Base-by-base conservation (phyloP, 1,140 invertebrate species). In the Anoplophora glabripennis region DNA sequence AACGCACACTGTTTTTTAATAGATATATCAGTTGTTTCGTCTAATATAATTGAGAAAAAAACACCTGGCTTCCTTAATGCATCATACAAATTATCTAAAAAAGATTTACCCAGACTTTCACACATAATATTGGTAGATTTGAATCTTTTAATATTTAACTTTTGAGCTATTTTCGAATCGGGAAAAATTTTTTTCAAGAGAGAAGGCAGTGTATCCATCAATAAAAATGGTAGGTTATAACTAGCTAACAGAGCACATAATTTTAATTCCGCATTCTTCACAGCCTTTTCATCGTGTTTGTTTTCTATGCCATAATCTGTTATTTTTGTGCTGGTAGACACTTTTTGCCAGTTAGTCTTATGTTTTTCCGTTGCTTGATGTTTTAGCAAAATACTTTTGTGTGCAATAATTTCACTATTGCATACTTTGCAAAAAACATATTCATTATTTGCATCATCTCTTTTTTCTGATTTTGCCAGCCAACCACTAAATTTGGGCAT, bases 11-110 rank as follows among this genome's bases (percentile, higher is more conserved):
- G 21, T 28, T 28, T 28, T 28, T 28, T 28, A 3, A 28, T 28
- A 28, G 21, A 28, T 3, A 28, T 28, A 28, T 28, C 21, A 28
- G 2, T 28, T 28, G 21, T 59, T 38, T 59, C 57, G 35, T 59
- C 57, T 41, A 59, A 45, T 45, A 59, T 45, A 4, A 59, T 5
- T n/a, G 56, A 58, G 45, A 59, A 59, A 33, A 53, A 59, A 35
- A 15, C 10, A 21, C 57, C 57, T 34, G 40, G 15, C 40, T 40
- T 40, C 37, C 17, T 35, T 34, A 59, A 53, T 21, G 17, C 7
- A 17, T 34, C 18, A 44, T 28, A 28, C 21, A 56, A 40, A 28
- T 28, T 28, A 8, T 56, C 34, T 46, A n/a, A 11, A 17, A 11
- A 40, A 59, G 45, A 59, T 44, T 53, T 46, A 7, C 41, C 48